A percentile compares a stretch with the other conserved stretches of the same genome.
These are phyloP conservation scores for Lagopus leucura DNA, from an alignment of 2,113 vertebrate species.

Conservation along the genomic window DNA sequence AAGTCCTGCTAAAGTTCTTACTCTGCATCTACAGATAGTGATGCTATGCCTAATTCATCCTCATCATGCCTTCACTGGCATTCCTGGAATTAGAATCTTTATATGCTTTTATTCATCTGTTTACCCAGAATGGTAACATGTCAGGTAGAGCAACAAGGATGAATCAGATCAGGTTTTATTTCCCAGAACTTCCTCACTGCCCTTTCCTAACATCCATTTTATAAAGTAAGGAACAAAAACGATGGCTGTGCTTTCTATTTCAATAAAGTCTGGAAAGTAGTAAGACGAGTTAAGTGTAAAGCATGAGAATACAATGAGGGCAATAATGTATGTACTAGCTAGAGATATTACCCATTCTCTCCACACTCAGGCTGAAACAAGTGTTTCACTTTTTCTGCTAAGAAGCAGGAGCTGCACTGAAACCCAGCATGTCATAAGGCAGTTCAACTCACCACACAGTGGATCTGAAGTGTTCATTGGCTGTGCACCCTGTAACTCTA, in stretches of 20 bases:
- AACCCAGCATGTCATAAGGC: not conserved
- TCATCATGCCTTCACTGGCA: not conserved
- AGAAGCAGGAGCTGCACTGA: slow-evolving; percentile 16
- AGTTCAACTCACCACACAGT: not conserved
- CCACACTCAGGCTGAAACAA: not conserved
- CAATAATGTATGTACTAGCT: not conserved
- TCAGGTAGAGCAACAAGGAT: not conserved
- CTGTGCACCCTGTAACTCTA: not conserved
- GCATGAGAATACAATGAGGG: not conserved
- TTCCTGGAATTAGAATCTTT: not conserved
- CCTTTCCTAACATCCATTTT: not conserved
- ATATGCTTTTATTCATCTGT: not conserved
- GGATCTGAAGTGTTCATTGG: not conserved
- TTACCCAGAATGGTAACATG: not conserved
- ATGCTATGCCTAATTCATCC: not conserved
- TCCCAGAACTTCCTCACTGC: not conserved
- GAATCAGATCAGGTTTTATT: not conserved
- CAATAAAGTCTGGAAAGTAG: not conserved
- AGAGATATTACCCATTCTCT: not conserved
- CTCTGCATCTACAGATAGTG: not conserved
- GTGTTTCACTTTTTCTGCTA: slow-evolving; percentile 6
- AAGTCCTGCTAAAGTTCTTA: not conserved
- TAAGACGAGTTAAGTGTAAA: not conserved
- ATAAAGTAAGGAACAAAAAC: not conserved
- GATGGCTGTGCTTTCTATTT: not conserved